Base-by-base conservation (phyloP, 2,797 vertebrate genomes). In the Eulemur coronatus region DNA sequence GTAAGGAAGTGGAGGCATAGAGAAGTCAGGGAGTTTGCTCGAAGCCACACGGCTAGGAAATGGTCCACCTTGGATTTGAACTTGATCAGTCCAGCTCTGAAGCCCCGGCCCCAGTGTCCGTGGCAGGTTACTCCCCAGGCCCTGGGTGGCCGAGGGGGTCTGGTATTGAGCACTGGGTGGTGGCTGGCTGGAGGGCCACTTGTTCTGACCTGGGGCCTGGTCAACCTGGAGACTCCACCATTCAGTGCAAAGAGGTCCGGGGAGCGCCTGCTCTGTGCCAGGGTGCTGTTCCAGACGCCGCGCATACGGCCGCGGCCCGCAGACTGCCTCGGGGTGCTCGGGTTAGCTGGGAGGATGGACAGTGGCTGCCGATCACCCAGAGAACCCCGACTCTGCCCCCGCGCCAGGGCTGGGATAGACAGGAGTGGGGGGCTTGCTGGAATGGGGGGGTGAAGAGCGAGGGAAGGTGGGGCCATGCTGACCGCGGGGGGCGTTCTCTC, bases 281-380 rank as follows among this genome's bases (percentile, higher is more conserved):
- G n/a, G n/a, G 52, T 13, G 48, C 59, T 10, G 1, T 26, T 50
- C 28, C 46, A 41, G 78, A 57, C 33, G 0, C 48, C 10, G 61
- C 50, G 20, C 72, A 35, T 4, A 1, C 3, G 8, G 73, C 48
- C 1, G 0, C 7, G 26, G 48, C 67, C 50, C 35, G 0, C 38
- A 2, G 52, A 24, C 30, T 43, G 72, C 61, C 38, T 61, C 43
- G 0, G 0, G 0, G 6, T 28, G 38, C 55, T 85, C 50, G 0
- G 17, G 22, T 4, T 57, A 17, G 33, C 33, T 35, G 5, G 20
- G 38, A 63, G n/a, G 48, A 79, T 26, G 30, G 61, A 55, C 12
- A 0, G 30, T 28, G 59, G 10, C 20, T 11, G 3, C 5, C 43
- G n/a, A 8, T 73, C 65, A 38, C 48, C 43, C 73, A 70, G 75